Evolutionary conservation across 2,797 vertebrate genomes (phyloP).

Genomic region (Alosa sapidissima): DNA sequence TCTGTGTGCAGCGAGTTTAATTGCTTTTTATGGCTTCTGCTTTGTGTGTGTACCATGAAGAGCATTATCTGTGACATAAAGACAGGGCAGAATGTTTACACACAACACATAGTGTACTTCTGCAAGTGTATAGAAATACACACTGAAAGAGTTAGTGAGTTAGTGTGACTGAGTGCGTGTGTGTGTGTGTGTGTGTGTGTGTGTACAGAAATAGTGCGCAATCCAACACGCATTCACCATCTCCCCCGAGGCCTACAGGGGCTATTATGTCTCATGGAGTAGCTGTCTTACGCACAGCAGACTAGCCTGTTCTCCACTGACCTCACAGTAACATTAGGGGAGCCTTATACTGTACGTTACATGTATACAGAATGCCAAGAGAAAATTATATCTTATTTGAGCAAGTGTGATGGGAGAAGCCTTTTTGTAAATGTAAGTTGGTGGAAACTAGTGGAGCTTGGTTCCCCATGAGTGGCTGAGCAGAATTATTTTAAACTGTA

Average conservation of each 20-base stretch:
- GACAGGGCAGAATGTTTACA: not conserved
- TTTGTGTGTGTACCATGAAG: constrained; percentile 10
- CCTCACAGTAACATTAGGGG: not conserved
- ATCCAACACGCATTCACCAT: not conserved
- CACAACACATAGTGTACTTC: not conserved
- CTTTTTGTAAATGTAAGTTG: not conserved
- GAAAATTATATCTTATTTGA: not conserved
- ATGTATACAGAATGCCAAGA: not conserved
- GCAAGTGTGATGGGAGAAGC: not conserved
- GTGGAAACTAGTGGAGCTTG: not conserved
- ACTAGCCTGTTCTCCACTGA: too few relatives aligned
- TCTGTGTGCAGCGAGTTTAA: not conserved
- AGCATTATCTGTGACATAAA: not conserved
- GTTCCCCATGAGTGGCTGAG: not conserved
- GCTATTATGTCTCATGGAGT: not conserved
- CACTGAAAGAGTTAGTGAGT: not conserved
- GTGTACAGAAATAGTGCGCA: not conserved
- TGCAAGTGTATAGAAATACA: not conserved
- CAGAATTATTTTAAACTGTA: not conserved
- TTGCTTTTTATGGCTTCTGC: not conserved
- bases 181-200: not conserved
- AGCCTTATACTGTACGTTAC: not conserved
- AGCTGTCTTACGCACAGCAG: not conserved
- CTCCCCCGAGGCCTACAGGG: not conserved
- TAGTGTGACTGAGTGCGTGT: not conserved